Evolutionary conservation across 2,113 vertebrate genomes (phyloP).

Genomic region (Chrysochloris asiatica): DNA sequence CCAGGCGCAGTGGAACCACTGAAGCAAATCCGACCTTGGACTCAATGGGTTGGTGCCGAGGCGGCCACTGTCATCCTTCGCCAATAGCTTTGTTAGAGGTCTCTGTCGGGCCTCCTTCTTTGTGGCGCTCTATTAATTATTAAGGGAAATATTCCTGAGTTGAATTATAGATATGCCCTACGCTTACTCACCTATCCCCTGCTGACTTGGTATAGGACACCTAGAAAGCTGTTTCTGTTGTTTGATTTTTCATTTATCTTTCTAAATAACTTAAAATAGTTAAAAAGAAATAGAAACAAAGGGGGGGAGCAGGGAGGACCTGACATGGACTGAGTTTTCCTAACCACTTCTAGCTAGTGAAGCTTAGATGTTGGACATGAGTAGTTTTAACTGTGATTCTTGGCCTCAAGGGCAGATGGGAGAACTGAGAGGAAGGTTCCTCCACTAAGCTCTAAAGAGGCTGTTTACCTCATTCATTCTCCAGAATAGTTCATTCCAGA

Average conservation of each 20-base stretch:
- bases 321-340: background rate
- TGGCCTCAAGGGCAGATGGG: too few species aligned
- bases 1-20: background rate
- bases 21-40: conserved; percentile 25
- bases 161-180: conserved; percentile 61
- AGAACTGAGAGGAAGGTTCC: background rate
- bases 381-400: background rate
- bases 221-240: background rate
- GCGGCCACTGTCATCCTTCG: conserved; percentile 85
- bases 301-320: background rate
- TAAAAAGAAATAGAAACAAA: background rate
- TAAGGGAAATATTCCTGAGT: conserved; percentile 61
- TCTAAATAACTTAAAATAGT: conserved; percentile 8
- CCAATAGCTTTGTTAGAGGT: conserved; percentile 68
- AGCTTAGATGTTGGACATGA: background rate
- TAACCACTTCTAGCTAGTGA: background rate
- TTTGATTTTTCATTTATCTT: background rate
- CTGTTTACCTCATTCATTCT: background rate
- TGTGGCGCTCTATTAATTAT: conserved; percentile 68
- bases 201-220: background rate
- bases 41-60: background rate
- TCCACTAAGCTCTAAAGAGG: background rate
- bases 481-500: background rate
- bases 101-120: conserved; percentile 61
- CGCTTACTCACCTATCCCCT: background rate